Conservation (phyloP, 2,888 invertebrate species). For the Synergus laeviventris region DNA sequence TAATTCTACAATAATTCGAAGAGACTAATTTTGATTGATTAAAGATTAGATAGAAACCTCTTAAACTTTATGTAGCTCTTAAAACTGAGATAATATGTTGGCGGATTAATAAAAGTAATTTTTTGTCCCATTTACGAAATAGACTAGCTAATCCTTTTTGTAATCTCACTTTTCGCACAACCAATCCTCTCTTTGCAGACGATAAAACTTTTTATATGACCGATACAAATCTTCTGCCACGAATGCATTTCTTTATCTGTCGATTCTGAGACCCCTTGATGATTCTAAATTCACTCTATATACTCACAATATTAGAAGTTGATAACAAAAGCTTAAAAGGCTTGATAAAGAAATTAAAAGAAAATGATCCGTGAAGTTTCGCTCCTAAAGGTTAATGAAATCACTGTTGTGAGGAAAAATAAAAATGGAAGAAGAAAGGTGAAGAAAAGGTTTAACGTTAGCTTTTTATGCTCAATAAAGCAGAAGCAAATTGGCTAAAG, state of each 20-base stretch:
- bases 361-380: not conserved
- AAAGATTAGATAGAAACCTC: not conserved
- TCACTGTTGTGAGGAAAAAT: constrained; percentile 21
- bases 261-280: not conserved
- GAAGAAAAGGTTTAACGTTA: constrained; percentile 19
- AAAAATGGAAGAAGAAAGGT: constrained; percentile 28
- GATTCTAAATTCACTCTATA: not conserved
- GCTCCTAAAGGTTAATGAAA: constrained; percentile 18
- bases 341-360: not conserved
- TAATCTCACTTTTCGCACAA: constrained; percentile 17
- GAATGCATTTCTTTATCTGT: constrained; percentile 28
- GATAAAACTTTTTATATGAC: constrained; percentile 30
- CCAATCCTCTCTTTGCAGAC: constrained; percentile 36
- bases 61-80: not conserved
- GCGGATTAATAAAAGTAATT: constrained; percentile 4
- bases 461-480: constrained; percentile 31
- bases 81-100: not conserved
- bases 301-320: not conserved
- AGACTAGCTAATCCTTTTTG: constrained; percentile 5
- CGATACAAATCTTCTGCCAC: constrained; percentile 28
- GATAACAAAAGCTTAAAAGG: no score
- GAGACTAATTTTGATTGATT: not conserved
- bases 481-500: constrained; percentile 32
- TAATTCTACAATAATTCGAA: not conserved
- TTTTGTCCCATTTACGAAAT: constrained; percentile 19